phyloP scores from a whole-genome alignment of 2,888 invertebrate species.

The Sycophila texana region DNA sequence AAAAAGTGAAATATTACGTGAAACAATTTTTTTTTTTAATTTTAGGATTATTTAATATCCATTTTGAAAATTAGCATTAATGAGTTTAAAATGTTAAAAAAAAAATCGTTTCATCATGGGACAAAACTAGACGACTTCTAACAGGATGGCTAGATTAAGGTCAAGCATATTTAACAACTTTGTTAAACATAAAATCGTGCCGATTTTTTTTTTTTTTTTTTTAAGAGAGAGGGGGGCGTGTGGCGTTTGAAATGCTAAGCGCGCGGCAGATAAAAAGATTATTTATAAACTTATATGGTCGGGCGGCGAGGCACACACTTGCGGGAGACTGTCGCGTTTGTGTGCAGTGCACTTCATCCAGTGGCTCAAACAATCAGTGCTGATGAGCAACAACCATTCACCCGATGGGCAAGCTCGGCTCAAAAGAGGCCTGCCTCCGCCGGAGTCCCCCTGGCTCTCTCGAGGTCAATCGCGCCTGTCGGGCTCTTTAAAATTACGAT shows the following conservation, averaged over 20 bases:
- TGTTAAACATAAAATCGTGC: no score
- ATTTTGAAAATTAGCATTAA: no score
- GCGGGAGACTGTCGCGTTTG: no score
- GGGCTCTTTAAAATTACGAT: constrained; percentile 60
- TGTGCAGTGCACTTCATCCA: constrained; percentile 58
- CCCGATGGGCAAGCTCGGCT: constrained; percentile 58
- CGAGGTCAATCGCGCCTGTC: constrained; percentile 61
- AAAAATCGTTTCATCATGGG: no score
- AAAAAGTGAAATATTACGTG: not conserved
- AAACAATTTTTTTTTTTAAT: no score
- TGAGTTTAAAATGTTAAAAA: no score
- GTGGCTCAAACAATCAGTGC: constrained; percentile 60
- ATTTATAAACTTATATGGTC: constrained; percentile 15
- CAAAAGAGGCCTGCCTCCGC: constrained; percentile 60
- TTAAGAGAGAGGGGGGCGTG: not conserved
- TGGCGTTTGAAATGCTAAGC: constrained; percentile 5
- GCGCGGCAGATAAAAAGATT: constrained; percentile 20
- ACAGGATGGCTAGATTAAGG: no score
- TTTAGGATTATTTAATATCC: no score
- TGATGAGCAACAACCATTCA: constrained; percentile 61
- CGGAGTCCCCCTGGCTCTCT: constrained; percentile 29
- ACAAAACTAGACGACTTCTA: no score
- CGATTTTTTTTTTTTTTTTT: no score
- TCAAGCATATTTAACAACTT: no score
- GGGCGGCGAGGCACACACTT: not conserved